Evolutionary conservation across 1,140 invertebrate species (phyloP), one percentile per base, ranked within the genome.

Genomic region (Calephelis nemesis): DNA sequence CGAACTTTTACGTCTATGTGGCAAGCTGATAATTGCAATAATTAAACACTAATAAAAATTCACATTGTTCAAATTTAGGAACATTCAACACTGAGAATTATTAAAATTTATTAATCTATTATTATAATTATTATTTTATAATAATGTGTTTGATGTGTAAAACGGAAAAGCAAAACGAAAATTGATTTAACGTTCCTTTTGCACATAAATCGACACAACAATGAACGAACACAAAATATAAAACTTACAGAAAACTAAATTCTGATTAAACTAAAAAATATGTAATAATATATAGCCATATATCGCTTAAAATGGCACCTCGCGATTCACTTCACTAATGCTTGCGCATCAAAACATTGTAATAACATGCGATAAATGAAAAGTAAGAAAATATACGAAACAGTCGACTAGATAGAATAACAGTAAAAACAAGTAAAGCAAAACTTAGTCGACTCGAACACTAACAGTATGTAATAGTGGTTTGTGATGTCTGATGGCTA

Each of bases 1-100:
- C 52, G 52, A 58, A 75, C 72, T 81, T 81, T 84, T 73, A 71
- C 80, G 77, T 83, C 81, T 73, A 68, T 83, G 87, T 88, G 88
- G 88, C 88, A 91, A 91, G 88, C 88, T 84, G 82, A 82, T 80
- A 73, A 76, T 71, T 75, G 73, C 67, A 74, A 78, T 77, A 74
- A 75, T 82, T 78, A 74, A 87, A 75, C 74, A 75, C 68, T 78
- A 72, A 81, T 75, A 83, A 88, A 87, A 84, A 84, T 85, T 86
- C 82, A 88, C 82, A 88, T 78, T 84, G 84, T 87, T 89, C 74
- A 85, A 91, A 87, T 91, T 89, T 91, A 91, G 88, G 88, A 91
- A 91, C 88, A 89, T 91, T 87, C 82, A 91, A 91, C 88, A 89
- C 81, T 89, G 85, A 89, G 85, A 89, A 84, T 91, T 87, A 84